phyloP scores from a whole-genome alignment of 2,888 invertebrate species.

The Meteorus colon region DNA sequence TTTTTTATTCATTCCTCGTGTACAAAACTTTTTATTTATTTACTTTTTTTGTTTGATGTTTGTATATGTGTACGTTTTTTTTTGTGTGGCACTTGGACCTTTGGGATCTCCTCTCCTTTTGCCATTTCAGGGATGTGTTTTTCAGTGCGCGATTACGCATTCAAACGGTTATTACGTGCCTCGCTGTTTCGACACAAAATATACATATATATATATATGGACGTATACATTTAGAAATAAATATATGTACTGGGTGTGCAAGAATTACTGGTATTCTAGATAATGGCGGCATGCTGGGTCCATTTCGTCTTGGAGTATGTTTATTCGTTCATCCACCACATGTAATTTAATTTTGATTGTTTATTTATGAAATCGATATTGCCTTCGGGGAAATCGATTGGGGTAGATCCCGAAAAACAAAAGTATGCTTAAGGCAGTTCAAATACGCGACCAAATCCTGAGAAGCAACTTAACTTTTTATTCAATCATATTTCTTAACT shows the following conservation, averaged over 20 bases:
- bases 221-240: not conserved
- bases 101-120: constrained; percentile 26
- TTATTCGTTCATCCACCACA: too few species aligned
- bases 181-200: constrained; percentile 39
- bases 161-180: constrained; percentile 56
- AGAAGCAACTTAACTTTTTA: too few species aligned
- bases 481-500: too few species aligned
- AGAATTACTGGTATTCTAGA: too few species aligned
- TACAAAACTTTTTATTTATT: constrained; percentile 14
- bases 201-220: not conserved
- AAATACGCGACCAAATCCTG: too few species aligned
- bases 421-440: too few species aligned
- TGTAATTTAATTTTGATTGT: too few species aligned
- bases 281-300: too few species aligned
- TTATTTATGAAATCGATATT: too few species aligned
- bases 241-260: not conserved
- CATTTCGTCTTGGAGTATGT: too few species aligned
- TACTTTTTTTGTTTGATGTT: constrained; percentile 35
- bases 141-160: constrained; percentile 56
- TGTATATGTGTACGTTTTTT: constrained; percentile 21
- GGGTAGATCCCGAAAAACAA: too few species aligned
- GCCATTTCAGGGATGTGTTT: constrained; percentile 45
- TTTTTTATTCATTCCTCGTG: constrained; percentile 46
- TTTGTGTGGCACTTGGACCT: constrained; percentile 11
- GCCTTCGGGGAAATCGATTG: too few species aligned